Evolutionary conservation across 2,113 vertebrate genomes (phyloP).

Genomic region (Blennius ocellaris): DNA sequence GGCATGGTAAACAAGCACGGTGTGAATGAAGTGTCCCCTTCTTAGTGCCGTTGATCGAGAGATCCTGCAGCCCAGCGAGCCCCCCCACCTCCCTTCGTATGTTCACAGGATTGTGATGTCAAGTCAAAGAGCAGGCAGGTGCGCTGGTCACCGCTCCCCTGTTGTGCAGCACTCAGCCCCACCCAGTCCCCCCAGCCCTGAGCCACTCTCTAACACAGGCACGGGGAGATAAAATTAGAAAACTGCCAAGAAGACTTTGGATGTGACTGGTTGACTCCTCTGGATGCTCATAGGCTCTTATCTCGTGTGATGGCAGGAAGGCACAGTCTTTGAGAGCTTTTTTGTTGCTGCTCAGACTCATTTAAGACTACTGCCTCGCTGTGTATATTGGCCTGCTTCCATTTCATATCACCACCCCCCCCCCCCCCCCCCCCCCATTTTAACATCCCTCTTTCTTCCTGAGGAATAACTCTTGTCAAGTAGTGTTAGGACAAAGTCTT

Average conservation of each 20-base stretch:
- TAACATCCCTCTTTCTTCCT: constrained; percentile 50
- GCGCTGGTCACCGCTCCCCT: constrained; percentile 24
- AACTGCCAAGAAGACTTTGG: constrained; percentile 59
- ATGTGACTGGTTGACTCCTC: constrained; percentile 50
- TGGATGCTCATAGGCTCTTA: constrained; percentile 36
- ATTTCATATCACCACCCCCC: constrained; percentile 44
- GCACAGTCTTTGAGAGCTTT: constrained; percentile 38
- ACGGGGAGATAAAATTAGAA: constrained; percentile 62
- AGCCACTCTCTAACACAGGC: constrained; percentile 14
- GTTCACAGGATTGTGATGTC: constrained; percentile 39
- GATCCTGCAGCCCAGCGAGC: constrained; percentile 44
- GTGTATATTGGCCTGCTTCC: constrained; percentile 40
- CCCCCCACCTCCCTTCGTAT: not conserved
- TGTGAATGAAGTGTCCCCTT: constrained; percentile 69
- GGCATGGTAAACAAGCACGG: constrained; percentile 70
- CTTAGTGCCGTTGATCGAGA: constrained; percentile 39
- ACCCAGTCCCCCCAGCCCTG: constrained; percentile 20
- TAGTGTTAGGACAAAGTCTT: constrained; percentile 62
- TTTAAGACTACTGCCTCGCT: constrained; percentile 37
- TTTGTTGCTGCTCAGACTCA: constrained; percentile 41
- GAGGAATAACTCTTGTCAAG: constrained; percentile 62
- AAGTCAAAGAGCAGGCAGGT: constrained; percentile 28
- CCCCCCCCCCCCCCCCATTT: constrained; percentile 34
- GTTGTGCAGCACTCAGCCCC: constrained; percentile 11
- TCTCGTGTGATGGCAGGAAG: constrained; percentile 39